These are phyloP conservation scores for Drosophila fuyamai DNA, from an alignment of 1,140 invertebrate genomes.

Conservation along the genomic window DNA sequence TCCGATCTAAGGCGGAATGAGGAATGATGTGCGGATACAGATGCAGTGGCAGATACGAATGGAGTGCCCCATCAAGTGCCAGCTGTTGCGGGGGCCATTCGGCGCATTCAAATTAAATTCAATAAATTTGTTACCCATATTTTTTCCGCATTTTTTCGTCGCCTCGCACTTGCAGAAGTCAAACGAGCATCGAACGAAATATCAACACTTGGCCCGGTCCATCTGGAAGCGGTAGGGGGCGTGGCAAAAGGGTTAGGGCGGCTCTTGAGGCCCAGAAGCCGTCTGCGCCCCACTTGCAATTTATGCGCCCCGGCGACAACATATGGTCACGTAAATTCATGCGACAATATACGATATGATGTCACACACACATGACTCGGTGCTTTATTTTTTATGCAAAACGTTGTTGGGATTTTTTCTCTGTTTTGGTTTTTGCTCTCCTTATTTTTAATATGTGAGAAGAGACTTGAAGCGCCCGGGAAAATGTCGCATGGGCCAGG, in stretches of 20 bases:
- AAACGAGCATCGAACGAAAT: constrained; percentile 57
- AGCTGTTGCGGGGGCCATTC: constrained; percentile 63
- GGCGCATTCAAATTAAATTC: constrained; percentile 82
- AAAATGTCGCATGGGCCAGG: constrained; percentile 33
- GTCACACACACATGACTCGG: constrained; percentile 69
- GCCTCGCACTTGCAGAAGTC: constrained; percentile 58
- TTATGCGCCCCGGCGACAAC: constrained; percentile 80
- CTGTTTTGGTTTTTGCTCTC: constrained; percentile 36
- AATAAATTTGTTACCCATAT: constrained; percentile 72
- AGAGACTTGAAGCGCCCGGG: constrained; percentile 62
- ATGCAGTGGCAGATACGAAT: constrained; percentile 14
- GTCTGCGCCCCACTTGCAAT: constrained; percentile 76
- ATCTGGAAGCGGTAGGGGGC: background rate
- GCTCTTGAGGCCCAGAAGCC: constrained; percentile 57
- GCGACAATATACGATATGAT: constrained; percentile 83
- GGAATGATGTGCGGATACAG: constrained; percentile 44
- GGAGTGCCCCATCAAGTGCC: constrained; percentile 33
- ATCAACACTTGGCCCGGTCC: constrained; percentile 60
- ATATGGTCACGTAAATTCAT: constrained; percentile 83
- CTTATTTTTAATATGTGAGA: constrained; percentile 72
- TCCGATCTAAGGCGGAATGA: constrained; percentile 28
- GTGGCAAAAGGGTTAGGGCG: constrained; percentile 40
- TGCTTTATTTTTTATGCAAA: constrained; percentile 82
- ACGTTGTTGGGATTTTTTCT: constrained; percentile 70
- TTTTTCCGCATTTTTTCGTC: constrained; percentile 32